Percentiles rank a stretch among this genome's conserved stretches.
Evolutionary conservation across 2,797 vertebrate species (phyloP).

Genomic region (Coendou prehensilis): DNA sequence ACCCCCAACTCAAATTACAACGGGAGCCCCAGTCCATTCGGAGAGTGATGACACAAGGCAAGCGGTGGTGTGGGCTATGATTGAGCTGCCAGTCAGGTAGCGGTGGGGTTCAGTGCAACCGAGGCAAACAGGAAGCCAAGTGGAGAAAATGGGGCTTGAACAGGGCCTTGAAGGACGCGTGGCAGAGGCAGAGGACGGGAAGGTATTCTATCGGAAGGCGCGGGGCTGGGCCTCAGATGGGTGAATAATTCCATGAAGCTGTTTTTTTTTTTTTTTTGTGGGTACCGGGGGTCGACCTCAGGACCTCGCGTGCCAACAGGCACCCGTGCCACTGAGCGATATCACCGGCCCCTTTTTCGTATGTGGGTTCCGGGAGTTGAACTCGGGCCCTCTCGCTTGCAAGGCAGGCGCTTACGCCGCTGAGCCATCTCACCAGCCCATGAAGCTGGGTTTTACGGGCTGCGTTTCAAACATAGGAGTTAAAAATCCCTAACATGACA

Average conservation of each 20-base stretch:
- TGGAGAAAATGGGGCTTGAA: neutral
- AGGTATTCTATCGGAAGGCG: neutral
- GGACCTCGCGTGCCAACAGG: no score
- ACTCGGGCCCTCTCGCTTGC: no score
- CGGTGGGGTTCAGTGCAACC: neutral
- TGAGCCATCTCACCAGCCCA: no score
- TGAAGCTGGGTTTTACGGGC: neutral
- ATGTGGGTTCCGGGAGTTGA: no score
- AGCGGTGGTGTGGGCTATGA: neutral
- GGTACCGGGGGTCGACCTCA: no score
- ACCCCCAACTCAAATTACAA: neutral
- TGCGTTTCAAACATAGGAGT: neutral
- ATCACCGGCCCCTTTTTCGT: no score
- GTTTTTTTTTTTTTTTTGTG: no score
- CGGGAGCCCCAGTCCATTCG: neutral
- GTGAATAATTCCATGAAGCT: neutral
- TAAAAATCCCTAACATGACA: neutral
- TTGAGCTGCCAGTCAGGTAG: neutral
- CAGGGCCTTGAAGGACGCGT: neutral
- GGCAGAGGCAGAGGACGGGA: neutral
- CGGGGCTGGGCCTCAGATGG: neutral
- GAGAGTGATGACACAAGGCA: neutral
- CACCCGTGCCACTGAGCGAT: no score
- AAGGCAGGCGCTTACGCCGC: no score
- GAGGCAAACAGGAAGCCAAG: slow-evolving; percentile 25